Percentiles rank a stretch among this genome's conserved stretches.
phyloP scores from a whole-genome alignment of 2,113 vertebrate species.

The Campylomormyrus numenius region DNA sequence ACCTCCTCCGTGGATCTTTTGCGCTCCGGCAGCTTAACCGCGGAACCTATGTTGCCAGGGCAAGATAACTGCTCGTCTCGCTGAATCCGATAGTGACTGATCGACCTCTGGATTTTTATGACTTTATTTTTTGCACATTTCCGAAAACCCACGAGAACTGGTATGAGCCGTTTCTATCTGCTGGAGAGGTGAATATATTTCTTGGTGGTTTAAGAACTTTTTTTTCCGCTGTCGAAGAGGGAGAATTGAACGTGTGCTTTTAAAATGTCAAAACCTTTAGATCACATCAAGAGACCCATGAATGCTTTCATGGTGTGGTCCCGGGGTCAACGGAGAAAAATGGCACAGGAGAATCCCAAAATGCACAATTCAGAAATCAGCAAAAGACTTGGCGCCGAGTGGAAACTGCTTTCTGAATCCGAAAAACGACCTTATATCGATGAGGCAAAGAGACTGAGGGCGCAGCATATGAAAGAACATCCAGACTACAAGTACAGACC shows the following conservation, averaged over 20 bases:
- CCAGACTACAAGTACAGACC: conserved; percentile 99
- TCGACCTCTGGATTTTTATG: conserved; percentile 49
- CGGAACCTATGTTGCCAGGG: conserved; percentile 32
- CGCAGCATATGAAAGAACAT: conserved; percentile 99
- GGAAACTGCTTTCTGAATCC: conserved; percentile 95
- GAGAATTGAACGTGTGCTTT: conserved; percentile 38
- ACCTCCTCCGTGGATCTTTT: conserved; percentile 62
- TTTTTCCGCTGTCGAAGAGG: conserved; percentile 35
- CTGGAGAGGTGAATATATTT: conserved; percentile 57
- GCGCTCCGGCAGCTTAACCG: conserved; percentile 35
- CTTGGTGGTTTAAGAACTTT: conserved; percentile 48
- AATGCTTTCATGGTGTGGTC: conserved; percentile 99
- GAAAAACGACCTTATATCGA: conserved; percentile 98
- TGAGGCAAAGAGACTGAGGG: conserved; percentile 91
- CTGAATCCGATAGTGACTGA: conserved; percentile 43
- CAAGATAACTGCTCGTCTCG: conserved; percentile 44
- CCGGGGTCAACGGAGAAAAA: conserved; percentile 93
- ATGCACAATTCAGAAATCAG: conserved; percentile 99
- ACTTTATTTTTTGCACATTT: conserved; percentile 29
- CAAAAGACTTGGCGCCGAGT: conserved; percentile 93
- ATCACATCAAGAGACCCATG: conserved; percentile 99
- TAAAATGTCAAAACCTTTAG: conserved; percentile 91
- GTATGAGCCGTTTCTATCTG: conserved; percentile 71
- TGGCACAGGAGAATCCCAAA: conserved; percentile 98
- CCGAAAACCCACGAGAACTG: conserved; percentile 51